Evolutionary conservation across 2,113 vertebrate genomes (phyloP).

Genomic region (Microcebus murinus): DNA sequence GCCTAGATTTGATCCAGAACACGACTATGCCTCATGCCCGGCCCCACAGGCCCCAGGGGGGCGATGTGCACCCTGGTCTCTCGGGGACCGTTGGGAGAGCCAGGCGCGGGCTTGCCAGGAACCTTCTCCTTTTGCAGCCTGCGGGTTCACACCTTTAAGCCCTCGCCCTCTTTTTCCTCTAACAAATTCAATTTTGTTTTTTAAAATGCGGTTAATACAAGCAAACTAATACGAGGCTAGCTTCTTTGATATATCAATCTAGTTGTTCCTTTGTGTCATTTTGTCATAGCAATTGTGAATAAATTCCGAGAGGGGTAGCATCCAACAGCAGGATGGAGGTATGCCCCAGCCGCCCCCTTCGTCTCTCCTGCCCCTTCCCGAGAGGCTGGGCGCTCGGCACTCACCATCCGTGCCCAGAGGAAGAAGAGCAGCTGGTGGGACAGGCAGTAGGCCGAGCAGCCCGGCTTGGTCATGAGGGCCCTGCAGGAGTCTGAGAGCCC

Average conservation of each 20-base stretch:
- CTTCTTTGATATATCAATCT: conserved; percentile 54
- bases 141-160: neutral
- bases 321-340: conserved; percentile 54
- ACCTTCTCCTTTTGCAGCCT: neutral
- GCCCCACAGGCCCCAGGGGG: neutral
- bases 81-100: neutral
- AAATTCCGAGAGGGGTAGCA: neutral
- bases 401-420: conserved; percentile 89
- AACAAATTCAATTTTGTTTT: conserved; percentile 19
- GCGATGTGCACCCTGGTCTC: neutral
- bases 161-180: too few relatives aligned
- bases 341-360: conserved; percentile 76
- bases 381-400: fast-evolving
- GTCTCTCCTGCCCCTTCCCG: fast-evolving
- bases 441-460: conserved; percentile 87
- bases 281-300: neutral
- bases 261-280: conserved; percentile 59
- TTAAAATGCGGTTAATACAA: neutral
- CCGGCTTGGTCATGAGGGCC: conserved; percentile 87
- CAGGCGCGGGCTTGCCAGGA: neutral
- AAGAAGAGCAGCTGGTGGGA: conserved; percentile 95
- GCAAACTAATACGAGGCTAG: conserved; percentile 13
- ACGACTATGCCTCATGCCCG: fast-evolving
- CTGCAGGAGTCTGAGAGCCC: conserved; percentile 86
- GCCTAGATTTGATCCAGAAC: neutral